Evolutionary conservation across 30 jellyfish, hydroid and myxozoan species (phyloP), one percentile per base, ranked within the genome.

Genomic region (Hydractinia echinata): DNA sequence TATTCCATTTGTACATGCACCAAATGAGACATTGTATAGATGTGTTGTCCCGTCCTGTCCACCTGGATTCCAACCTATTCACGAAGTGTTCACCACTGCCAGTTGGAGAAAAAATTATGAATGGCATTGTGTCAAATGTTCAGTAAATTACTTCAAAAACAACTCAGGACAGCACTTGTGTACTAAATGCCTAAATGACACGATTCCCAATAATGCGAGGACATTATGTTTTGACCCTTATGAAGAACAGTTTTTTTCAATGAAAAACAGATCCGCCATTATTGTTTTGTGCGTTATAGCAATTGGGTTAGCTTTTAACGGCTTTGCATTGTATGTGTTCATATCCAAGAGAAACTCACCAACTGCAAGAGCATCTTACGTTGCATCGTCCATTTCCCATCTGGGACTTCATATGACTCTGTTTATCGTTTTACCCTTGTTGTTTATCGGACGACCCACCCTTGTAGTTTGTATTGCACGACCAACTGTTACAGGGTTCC

Each of bases 151-250:
- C 61, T 48, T 20, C 1, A 71, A 71, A 71, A 13, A 54, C 15
- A 20, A 30, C 10, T 7, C 18, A 6, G 81, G 81, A 20, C n/a
- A 48, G 39, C 18, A 8, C 10, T 7, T 60, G 10, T 71, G 81
- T 20, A 48, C 39, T 7, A 6, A 30, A 52, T 71, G 81, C 53
- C 81, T 2, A 19, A 50, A 9, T 8, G 55, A 20, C 53, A 20
- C 9, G 6, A 10, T 8, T 6, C 51, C 81, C 8, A 71, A 71
- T 20, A 66, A 71, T 6, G 18, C n/a, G 81, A 13, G 81, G 51
- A 71, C 81, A 14, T 55, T 5, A n/a, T 71, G 81, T 71, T 48
- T 71, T 20, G 81, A 71, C 16, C 81, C 81, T n/a, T 71, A 71
- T 50, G 61, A 14, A 5, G 81, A 71, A 8, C 13, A n/a, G 18